Conservation (phyloP, 2,888 invertebrate species). For the Ochlodes sylvanus region DNA sequence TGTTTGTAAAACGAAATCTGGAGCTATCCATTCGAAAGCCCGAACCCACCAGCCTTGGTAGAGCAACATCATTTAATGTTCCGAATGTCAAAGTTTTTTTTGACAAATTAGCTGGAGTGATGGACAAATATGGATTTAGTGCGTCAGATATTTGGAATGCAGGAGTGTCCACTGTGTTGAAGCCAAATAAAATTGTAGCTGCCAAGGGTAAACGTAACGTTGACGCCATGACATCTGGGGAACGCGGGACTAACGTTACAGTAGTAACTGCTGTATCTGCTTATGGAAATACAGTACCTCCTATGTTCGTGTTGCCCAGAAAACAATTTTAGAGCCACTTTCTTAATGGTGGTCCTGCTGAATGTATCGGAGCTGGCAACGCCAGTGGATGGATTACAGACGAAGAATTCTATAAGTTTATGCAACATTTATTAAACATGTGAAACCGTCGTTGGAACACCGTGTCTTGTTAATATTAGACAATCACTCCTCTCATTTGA, state of each 20-base stretch:
- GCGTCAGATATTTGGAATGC: slow-evolving; percentile 44
- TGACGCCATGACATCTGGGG: slow-evolving; percentile 46
- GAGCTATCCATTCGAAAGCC: slow-evolving; percentile 47
- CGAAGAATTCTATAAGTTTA: slow-evolving; percentile 36
- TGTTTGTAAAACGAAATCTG: slow-evolving; percentile 43
- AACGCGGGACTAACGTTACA: slow-evolving; percentile 51
- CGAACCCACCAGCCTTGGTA: slow-evolving; percentile 49
- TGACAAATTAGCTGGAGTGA: slow-evolving; percentile 48
- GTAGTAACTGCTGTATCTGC: slow-evolving; percentile 46
- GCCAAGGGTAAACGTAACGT: slow-evolving; percentile 48
- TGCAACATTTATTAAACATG: slow-evolving; percentile 43
- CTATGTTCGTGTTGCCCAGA: slow-evolving; percentile 40
- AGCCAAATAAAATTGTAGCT: slow-evolving; percentile 49
- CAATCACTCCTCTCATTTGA: slow-evolving; percentile 46
- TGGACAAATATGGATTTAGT: slow-evolving; percentile 45
- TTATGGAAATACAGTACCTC: slow-evolving; percentile 42
- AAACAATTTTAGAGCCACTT: slow-evolving; percentile 39
- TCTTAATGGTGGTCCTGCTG: slow-evolving; percentile 42
- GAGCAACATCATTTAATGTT: slow-evolving; percentile 50
- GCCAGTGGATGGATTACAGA: slow-evolving; percentile 42
- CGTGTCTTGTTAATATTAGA: slow-evolving; percentile 44
- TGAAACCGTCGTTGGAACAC: slow-evolving; percentile 41
- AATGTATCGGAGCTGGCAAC: slow-evolving; percentile 42
- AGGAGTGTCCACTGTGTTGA: slow-evolving; percentile 47
- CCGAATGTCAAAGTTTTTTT: slow-evolving; percentile 48